These are phyloP conservation scores for Calcarius ornatus DNA, from an alignment of 2,113 vertebrate species.

Conservation along the genomic window DNA sequence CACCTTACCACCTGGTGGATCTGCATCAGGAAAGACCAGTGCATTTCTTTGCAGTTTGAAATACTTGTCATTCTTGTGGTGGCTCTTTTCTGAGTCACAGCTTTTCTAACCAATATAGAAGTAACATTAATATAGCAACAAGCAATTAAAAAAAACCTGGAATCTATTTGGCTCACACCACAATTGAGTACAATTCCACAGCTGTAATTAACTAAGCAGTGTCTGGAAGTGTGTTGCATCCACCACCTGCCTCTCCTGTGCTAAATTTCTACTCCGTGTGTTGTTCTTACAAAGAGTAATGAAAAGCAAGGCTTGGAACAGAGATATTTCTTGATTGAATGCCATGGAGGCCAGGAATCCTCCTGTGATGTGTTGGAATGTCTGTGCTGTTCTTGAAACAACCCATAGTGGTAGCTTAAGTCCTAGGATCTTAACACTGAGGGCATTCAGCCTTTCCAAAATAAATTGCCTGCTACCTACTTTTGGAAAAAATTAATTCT, in stretches of 20 bases:
- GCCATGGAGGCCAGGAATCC: background rate
- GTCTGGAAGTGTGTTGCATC: background rate
- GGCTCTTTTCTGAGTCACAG: constrained; percentile 13
- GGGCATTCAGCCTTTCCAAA: background rate
- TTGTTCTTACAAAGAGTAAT: background rate
- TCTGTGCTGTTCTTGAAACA: background rate
- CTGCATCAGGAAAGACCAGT: background rate
- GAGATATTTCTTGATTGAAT: background rate
- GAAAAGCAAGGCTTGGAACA: background rate
- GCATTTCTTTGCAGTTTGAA: background rate
- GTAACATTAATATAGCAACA: background rate
- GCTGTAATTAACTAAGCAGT: background rate
- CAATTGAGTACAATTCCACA: background rate
- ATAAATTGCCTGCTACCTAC: background rate
- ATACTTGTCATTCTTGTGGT: constrained; percentile 8
- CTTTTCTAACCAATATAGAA: background rate
- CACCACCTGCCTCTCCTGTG: background rate
- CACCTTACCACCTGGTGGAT: background rate
- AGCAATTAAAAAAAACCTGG: background rate
- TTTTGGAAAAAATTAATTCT: background rate
- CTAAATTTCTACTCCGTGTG: background rate
- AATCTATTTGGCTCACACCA: background rate
- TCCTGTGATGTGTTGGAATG: background rate
- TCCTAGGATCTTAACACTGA: background rate
- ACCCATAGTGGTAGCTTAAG: background rate